Evolutionary conservation across 2,797 vertebrate species (phyloP).

Genomic region (Chloroceryle inda): DNA sequence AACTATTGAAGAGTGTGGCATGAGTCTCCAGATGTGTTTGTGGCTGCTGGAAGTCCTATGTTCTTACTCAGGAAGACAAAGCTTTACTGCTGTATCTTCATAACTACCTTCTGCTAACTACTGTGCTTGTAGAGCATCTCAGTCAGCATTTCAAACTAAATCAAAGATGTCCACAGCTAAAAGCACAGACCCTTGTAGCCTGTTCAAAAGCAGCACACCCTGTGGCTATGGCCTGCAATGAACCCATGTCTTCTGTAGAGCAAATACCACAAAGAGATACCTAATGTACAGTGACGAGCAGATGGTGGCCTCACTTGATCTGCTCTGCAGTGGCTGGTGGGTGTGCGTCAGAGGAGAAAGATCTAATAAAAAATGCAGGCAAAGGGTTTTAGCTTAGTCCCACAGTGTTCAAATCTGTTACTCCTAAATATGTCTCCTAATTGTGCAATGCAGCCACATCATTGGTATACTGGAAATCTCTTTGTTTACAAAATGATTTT

Average conservation of each 20-base stretch:
- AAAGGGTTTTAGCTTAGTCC: background rate
- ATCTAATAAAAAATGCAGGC: background rate
- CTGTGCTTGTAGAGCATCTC: background rate
- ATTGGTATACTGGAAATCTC: slow-evolving; percentile 21
- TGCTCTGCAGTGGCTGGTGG: background rate
- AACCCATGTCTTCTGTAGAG: background rate
- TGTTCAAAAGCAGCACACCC: background rate
- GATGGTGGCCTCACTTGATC: background rate
- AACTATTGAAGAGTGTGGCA: background rate
- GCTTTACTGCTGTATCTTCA: background rate
- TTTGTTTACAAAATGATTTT: slow-evolving; percentile 7
- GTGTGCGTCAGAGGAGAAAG: background rate
- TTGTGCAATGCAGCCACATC: background rate
- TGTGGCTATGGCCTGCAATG: background rate
- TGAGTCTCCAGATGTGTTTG: background rate
- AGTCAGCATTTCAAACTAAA: background rate
- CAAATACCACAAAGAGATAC: background rate
- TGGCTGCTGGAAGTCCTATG: background rate
- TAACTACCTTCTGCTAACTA: background rate
- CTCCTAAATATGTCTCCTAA: background rate
- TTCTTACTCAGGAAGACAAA: background rate
- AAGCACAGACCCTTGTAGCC: background rate
- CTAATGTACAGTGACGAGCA: background rate
- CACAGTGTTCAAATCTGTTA: background rate
- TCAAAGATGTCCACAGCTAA: background rate